Evolutionary conservation across 2,113 vertebrate species (phyloP), one percentile per base, ranked within the genome.

Genomic region (Apodemus speciosus): DNA sequence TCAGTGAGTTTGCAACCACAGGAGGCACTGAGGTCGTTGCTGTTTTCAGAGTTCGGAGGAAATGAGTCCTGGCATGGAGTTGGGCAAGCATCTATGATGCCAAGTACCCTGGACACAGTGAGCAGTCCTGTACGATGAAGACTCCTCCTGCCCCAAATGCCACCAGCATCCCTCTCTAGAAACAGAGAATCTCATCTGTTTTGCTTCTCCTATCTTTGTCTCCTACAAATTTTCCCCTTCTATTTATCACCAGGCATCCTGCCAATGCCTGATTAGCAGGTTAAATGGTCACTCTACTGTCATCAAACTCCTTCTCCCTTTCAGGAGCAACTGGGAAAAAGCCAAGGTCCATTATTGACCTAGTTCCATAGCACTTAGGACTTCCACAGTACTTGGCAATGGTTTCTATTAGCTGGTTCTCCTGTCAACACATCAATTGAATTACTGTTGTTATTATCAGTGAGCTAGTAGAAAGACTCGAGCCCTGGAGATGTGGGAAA

Each of bases 221-320:
- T 84, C 77, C 56, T 73, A 46, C 40, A 80, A 77, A 86, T 95
- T 86, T 88, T 66, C 90, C 60, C 79, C 79, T 96, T 69, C 72
- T 58, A 9, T 85, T 96, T 86, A 88, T 95, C 95, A 85, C 69
- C 90, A 95, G 97, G 93, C 97, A 93, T 43, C 53, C 69, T 0
- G 58, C 96, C 97, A 97, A 79, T 21, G 43, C 92, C 88, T 94
- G 92, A 96, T 95, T 84, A 96, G 86, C 56, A 93, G 94, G 93
- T 96, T 95, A 93, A 96, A 91, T 89, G 94, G 90, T 96, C 96
- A 96, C 90, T 96, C 95, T 66, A 25, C 84, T 94, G 90, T 94
- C 96, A 96, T 89, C 84, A 0, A 94, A 95, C 58, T 69, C 92
- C 38, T 95, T 83, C 62, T 95, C 85, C 72, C 56, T 95, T 93